Conservation (phyloP, 2,797 vertebrate species). For the Ctenopoma kingsleyae region DNA sequence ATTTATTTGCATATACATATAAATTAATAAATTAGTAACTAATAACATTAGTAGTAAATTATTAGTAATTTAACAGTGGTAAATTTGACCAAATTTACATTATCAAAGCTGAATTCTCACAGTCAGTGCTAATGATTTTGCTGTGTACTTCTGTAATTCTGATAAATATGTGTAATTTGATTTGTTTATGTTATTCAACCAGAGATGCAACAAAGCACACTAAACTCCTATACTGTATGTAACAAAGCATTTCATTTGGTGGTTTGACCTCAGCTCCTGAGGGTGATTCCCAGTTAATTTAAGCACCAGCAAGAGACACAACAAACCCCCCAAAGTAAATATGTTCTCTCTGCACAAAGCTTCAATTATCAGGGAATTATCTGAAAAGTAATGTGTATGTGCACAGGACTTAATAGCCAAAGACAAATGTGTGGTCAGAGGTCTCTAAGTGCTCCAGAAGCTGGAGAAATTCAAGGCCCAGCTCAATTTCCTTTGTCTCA, state of each 20-base stretch:
- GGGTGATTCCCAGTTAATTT: neutral
- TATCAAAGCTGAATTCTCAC: too few relatives aligned
- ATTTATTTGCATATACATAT: too few relatives aligned
- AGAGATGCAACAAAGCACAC: too few relatives aligned
- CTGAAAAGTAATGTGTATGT: conserved; percentile 4
- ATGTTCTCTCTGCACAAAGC: neutral
- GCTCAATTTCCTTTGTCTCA: conserved; percentile 16
- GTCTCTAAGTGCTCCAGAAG: neutral
- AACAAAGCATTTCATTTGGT: conserved; percentile 7
- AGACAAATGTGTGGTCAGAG: neutral
- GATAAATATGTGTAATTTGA: too few relatives aligned
- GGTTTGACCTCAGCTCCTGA: neutral
- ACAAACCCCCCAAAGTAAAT: neutral
- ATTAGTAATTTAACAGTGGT: too few relatives aligned
- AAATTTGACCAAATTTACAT: too few relatives aligned
- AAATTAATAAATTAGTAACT: too few relatives aligned
- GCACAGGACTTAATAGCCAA: conserved; percentile 7
- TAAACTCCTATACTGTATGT: neutral
- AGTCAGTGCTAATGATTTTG: too few relatives aligned
- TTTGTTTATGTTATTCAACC: too few relatives aligned
- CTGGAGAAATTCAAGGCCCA: neutral
- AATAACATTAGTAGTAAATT: too few relatives aligned
- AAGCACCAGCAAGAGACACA: neutral
- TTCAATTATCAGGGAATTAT: neutral
- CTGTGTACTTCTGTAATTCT: too few relatives aligned